Conservation (phyloP, 2,113 vertebrate species). For the Cisticola juncidis region DNA sequence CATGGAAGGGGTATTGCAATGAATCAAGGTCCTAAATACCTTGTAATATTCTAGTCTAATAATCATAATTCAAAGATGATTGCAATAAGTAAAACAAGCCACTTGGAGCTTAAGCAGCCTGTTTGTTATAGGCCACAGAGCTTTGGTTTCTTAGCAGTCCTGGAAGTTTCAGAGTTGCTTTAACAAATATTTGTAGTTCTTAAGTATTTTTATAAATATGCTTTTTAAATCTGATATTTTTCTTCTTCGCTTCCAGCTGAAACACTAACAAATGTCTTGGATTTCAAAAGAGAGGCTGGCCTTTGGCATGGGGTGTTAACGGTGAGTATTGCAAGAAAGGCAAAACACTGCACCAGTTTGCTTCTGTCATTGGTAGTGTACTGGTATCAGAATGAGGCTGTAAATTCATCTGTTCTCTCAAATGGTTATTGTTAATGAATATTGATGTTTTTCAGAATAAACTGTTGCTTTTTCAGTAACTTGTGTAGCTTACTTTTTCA, state of each 20-base stretch:
- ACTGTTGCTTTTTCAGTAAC: background rate
- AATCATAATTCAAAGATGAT: background rate
- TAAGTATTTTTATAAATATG: background rate
- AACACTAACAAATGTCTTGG: conserved; percentile 92
- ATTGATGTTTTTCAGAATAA: background rate
- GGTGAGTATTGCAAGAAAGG: conserved; percentile 74
- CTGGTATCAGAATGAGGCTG: background rate
- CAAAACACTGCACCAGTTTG: background rate
- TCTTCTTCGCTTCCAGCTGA: conserved; percentile 80
- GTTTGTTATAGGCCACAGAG: background rate
- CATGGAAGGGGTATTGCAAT: background rate
- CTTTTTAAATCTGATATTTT: background rate
- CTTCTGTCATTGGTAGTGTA: background rate
- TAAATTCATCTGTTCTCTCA: background rate
- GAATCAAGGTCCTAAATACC: background rate
- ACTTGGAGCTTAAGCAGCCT: background rate
- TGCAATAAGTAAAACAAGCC: background rate
- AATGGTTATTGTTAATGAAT: background rate
- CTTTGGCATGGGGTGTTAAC: conserved; percentile 94
- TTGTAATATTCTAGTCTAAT: background rate
- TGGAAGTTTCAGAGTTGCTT: background rate
- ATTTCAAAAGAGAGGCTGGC: conserved; percentile 96
- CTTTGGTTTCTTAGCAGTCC: background rate
- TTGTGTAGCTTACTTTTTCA: background rate
- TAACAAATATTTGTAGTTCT: background rate